Conservation (phyloP, 2,113 vertebrate genomes). For the Hemiprocne comata region DNA sequence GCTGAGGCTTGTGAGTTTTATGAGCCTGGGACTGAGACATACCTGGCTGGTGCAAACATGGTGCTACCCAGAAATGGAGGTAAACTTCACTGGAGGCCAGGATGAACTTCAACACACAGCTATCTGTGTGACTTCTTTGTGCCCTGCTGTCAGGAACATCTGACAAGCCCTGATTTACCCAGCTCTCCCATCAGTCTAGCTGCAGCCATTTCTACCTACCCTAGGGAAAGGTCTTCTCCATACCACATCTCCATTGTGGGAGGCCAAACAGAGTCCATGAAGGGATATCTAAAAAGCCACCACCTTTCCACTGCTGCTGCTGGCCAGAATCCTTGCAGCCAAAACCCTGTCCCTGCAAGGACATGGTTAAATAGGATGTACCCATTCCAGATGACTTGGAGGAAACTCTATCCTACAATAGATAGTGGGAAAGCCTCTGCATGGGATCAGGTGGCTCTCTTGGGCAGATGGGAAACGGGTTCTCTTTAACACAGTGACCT, state of each 20-base stretch:
- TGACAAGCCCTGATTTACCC: not conserved
- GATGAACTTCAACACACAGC: not conserved
- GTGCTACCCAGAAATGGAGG: not conserved
- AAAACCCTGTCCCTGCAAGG: not conserved
- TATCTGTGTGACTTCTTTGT: not conserved
- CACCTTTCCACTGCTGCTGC: not conserved
- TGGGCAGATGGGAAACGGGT: not conserved
- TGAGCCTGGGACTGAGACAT: not conserved
- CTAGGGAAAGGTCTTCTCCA: not conserved
- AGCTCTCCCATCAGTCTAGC: not conserved
- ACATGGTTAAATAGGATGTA: not conserved
- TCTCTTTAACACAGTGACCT: not conserved
- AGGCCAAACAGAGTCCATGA: not conserved
- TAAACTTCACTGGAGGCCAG: not conserved
- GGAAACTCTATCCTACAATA: not conserved
- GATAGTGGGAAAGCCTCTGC: not conserved
- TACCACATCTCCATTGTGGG: accelerated
- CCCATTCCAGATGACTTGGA: not conserved
- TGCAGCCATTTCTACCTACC: not conserved
- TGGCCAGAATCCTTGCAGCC: not conserved
- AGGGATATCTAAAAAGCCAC: not conserved
- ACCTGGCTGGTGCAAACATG: not conserved
- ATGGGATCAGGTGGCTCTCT: not conserved
- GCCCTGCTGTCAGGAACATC: not conserved
- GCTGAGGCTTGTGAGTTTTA: not conserved